Evolutionary conservation across 2,113 vertebrate genomes (phyloP).

Genomic region (Elaphurus davidianus): DNA sequence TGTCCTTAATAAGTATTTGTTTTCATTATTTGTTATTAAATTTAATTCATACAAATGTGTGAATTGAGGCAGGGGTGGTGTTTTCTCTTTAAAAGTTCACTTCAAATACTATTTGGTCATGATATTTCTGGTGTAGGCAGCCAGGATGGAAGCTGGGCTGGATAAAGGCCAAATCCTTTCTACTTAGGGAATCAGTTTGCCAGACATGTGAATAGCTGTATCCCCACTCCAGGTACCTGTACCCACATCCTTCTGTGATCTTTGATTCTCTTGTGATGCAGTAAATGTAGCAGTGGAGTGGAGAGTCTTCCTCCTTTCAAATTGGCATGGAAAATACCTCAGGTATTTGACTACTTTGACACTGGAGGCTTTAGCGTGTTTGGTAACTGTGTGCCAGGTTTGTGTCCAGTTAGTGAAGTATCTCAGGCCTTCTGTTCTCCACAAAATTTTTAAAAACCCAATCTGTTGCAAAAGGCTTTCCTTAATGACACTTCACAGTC

Average conservation of each 20-base stretch:
- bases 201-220: not conserved
- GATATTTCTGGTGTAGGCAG: not conserved
- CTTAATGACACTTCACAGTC: not conserved
- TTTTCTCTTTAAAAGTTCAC: constrained; percentile 35
- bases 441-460: constrained; percentile 25
- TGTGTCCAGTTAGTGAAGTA: not conserved
- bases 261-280: not conserved
- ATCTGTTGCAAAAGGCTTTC: constrained; percentile 11
- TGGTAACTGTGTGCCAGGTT: not conserved
- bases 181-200: constrained; percentile 7
- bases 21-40: not conserved
- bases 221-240: not conserved
- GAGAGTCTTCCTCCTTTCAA: not conserved
- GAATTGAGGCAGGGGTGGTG: not conserved
- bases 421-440: not conserved
- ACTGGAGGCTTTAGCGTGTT: not conserved
- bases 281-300: not conserved
- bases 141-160: not conserved
- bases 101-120: not conserved
- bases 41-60: not conserved
- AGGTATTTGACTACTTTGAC: not conserved
- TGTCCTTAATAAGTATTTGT: not conserved
- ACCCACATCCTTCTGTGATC: not conserved
- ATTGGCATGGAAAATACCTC: not conserved
- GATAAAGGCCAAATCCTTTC: not conserved